Evolutionary conservation across 2,888 invertebrate species (phyloP).

Genomic region (Ichneumoninae sp.): DNA sequence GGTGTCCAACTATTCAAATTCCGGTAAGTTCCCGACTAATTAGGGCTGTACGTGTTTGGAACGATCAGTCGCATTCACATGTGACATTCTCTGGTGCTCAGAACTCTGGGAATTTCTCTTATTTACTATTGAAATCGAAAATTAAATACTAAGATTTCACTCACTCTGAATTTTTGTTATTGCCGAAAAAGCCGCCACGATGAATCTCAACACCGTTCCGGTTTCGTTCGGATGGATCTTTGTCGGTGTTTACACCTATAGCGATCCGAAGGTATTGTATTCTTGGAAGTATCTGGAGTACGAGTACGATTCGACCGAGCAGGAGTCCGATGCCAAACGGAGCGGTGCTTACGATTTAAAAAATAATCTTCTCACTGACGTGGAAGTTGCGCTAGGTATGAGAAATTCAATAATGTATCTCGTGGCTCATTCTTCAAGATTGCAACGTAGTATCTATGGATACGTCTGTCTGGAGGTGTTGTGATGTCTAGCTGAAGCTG

Average conservation of each 20-base stretch:
- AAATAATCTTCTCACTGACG: constrained; percentile 21
- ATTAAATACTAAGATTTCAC: no score
- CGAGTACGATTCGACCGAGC: background rate
- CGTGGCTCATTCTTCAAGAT: background rate
- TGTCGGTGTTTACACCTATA: background rate
- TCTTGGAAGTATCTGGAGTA: constrained; percentile 32
- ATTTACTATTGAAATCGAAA: background rate
- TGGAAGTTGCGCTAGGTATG: constrained; percentile 35
- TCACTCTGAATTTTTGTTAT: background rate
- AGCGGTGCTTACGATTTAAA: constrained; percentile 32
- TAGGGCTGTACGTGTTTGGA: no score
- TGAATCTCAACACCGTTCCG: background rate
- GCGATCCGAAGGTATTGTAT: background rate
- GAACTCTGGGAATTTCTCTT: background rate
- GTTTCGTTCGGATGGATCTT: background rate
- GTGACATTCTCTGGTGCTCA: background rate
- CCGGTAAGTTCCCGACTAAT: no score
- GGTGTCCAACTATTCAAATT: no score
- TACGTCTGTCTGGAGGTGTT: no score
- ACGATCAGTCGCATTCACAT: background rate
- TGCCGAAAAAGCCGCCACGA: background rate
- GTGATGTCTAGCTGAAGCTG: no score
- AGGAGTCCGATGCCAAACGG: constrained; percentile 19
- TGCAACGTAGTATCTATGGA: no score
- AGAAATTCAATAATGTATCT: background rate